Base-by-base conservation (phyloP, 2,113 vertebrate species). In the Austrofundulus limnaeus region DNA sequence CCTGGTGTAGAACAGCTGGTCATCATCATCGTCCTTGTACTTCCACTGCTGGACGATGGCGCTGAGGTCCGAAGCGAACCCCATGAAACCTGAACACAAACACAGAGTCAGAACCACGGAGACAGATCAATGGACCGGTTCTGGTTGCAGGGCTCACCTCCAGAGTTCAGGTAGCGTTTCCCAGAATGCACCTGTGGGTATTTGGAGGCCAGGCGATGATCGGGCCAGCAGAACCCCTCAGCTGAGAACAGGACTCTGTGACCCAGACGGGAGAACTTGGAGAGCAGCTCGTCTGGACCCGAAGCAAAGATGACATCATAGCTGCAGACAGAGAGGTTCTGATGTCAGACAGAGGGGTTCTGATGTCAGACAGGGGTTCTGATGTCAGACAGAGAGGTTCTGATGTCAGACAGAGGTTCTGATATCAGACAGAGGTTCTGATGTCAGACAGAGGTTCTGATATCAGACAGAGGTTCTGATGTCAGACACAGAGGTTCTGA, bases 121-220 rank as follows among this genome's bases (percentile, higher is more conserved):
- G 9, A 24, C 0, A 8, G 1, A 28, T 15, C 24, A 10, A 24
- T 4, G 16, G 17, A 52, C 23, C 14, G 1, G 24, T 3, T 11
- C 25, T 11, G 41, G 16, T 16, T 4, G 11, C 10, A 9, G 8
- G 0, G 1, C 67, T 66, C 5, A 89, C 87, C 87, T 82, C 87
- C 87, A 0, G 87, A 89, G 82, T 89, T 89, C 7, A 87, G 85
- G 82, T 70, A 89, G 67, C 87, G 87, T 75, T 89, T 89, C 82
- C 87, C 87, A 77, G 87, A 37, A 55, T 81, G 82, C 72, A 89
- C 87, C 60, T 66, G 42, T 0, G 87, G 87, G 54, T 89, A 89
- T 19, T 81, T 89, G 56, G 82, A 34, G 62, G 84, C 80, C 57
- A 87, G 77, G 1, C 84, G 75, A 80, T 89, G 85, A 67, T 89